Conservation (phyloP, 2,888 invertebrate genomes). For the Apotomis turbidana region DNA sequence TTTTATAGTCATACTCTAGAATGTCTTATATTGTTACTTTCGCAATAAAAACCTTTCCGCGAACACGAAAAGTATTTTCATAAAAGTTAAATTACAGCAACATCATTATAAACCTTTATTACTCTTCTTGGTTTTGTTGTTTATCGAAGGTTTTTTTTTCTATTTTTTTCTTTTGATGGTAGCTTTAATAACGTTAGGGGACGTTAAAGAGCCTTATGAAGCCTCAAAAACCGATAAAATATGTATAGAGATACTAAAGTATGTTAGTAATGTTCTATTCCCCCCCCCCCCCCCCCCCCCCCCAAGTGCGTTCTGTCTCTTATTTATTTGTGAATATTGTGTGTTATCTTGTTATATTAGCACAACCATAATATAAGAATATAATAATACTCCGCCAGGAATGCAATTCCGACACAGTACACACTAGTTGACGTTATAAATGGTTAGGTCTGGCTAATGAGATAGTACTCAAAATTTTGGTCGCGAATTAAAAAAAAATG, state of each 20-base stretch:
- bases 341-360: no score
- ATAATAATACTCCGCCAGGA: no score
- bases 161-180: slow-evolving; percentile 30
- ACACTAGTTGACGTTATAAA: no score
- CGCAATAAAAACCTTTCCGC: slow-evolving; percentile 37
- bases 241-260: slow-evolving; percentile 18
- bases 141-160: slow-evolving; percentile 17
- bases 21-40: slow-evolving; percentile 31
- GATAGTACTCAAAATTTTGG: no score
- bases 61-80: slow-evolving; percentile 42
- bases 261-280: slow-evolving; percentile 18
- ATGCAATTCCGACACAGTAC: no score
- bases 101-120: slow-evolving; percentile 42
- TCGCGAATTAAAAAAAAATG: no score
- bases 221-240: slow-evolving; percentile 26
- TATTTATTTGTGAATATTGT: neutral
- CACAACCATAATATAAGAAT: no score
- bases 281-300: neutral
- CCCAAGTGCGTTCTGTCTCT: neutral
- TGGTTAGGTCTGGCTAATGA: no score
- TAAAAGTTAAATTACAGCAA: slow-evolving; percentile 42
- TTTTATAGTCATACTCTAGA: slow-evolving; percentile 33
- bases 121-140: slow-evolving; percentile 26
- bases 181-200: slow-evolving; percentile 23
- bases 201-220: slow-evolving; percentile 25